Conservation (phyloP, 2,797 vertebrate species). For the Onychomys torridus region DNA sequence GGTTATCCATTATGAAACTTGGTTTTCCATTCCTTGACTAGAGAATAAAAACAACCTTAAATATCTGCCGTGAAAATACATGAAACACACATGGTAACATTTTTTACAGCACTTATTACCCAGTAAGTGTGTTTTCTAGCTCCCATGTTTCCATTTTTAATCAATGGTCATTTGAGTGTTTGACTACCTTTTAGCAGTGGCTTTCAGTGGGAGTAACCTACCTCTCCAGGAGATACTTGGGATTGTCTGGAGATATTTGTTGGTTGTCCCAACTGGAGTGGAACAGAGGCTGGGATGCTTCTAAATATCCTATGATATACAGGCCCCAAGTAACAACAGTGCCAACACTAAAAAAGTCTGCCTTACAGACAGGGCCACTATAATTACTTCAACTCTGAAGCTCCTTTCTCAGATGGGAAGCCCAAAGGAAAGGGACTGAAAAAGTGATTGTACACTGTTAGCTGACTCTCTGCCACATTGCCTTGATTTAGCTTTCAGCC, state of each 20-base stretch:
- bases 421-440: conserved; percentile 10
- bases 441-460: conserved; percentile 47
- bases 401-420: conserved; percentile 33
- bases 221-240: neutral
- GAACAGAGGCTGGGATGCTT: neutral
- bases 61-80: neutral
- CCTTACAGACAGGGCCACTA: neutral
- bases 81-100: neutral
- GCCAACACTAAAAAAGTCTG: neutral
- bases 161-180: neutral
- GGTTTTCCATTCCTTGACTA: neutral
- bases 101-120: conserved; percentile 18
- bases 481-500: conserved; percentile 63
- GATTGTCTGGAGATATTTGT: conserved; percentile 16
- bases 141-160: neutral
- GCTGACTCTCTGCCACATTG: conserved; percentile 41
- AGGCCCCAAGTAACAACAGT: neutral
- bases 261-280: neutral
- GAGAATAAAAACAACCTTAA: neutral
- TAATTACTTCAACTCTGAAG: neutral
- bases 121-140: neutral
- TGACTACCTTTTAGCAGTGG: conserved; percentile 2
- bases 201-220: neutral
- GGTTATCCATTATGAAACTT: neutral
- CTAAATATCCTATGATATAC: neutral